Evolutionary conservation across 2,797 vertebrate species (phyloP).

Genomic region (Argya squamiceps): DNA sequence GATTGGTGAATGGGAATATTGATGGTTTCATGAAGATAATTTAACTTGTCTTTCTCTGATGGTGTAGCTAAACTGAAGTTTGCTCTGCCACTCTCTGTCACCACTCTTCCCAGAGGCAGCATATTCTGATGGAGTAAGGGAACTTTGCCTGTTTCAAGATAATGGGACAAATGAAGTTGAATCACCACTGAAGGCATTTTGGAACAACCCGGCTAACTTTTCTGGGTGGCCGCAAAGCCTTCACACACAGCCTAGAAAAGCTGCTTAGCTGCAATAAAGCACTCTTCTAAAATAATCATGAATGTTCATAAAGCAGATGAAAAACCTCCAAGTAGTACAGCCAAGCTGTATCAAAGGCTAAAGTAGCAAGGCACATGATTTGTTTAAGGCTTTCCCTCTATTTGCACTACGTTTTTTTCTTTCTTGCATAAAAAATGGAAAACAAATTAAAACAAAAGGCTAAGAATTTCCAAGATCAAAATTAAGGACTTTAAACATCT

Average conservation of each 20-base stretch:
- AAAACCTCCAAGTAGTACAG: not conserved
- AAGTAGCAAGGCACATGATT: not conserved
- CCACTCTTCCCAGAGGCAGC: not conserved
- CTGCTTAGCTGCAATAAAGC: not conserved
- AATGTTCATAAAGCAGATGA: not conserved
- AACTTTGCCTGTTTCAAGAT: not conserved
- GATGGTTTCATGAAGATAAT: not conserved
- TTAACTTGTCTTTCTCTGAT: not conserved
- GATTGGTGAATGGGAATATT: not conserved
- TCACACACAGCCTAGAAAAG: not conserved
- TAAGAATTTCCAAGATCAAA: not conserved
- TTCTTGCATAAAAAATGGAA: not conserved
- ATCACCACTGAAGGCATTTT: not conserved
- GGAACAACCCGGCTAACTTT: not conserved
- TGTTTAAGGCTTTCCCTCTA: not conserved
- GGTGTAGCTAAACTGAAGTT: not conserved
- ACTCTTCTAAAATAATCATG: not conserved
- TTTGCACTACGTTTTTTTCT: not conserved
- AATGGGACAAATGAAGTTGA: not conserved
- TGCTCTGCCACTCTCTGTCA: not conserved
- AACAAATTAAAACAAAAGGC: not conserved
- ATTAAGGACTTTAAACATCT: not conserved
- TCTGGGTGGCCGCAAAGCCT: not conserved
- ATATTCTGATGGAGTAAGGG: not conserved
- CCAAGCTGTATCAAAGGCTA: not conserved